Percentiles rank a stretch among this genome's conserved stretches.
Conservation (phyloP, 2,888 invertebrate genomes). For the Tetragonula carbonaria region DNA sequence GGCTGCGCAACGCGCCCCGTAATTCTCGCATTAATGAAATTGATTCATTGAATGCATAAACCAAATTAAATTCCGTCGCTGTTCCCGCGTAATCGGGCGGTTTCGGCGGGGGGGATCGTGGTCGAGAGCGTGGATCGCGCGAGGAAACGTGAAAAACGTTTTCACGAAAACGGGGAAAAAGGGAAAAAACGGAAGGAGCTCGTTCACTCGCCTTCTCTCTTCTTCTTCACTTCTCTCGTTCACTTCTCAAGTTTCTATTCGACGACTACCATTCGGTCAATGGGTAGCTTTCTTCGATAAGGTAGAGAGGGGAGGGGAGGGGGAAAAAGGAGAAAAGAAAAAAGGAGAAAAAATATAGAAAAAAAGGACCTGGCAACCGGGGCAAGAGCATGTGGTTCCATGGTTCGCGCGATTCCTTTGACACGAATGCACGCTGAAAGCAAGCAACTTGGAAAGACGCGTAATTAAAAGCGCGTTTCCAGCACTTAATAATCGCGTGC, state of each 20-base stretch:
- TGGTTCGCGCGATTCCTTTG: slow-evolving; percentile 29
- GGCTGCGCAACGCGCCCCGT: background rate
- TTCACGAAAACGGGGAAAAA: background rate
- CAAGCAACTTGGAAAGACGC: slow-evolving; percentile 49
- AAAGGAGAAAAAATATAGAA: no score
- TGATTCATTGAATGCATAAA: slow-evolving; percentile 49
- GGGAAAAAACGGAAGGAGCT: background rate
- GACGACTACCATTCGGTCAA: slow-evolving; percentile 26
- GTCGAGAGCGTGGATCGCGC: background rate
- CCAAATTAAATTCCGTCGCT: slow-evolving; percentile 24
- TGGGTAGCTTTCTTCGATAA: slow-evolving; percentile 14
- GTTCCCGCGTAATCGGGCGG: slow-evolving; percentile 18
- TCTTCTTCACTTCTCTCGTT: no score
- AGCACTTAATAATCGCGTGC: slow-evolving; percentile 56
- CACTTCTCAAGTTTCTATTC: slow-evolving; percentile 6
- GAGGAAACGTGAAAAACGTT: background rate
- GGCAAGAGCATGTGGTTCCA: background rate
- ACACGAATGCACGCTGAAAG: slow-evolving; percentile 42
- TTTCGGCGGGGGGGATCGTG: background rate
- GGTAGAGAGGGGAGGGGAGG: background rate
- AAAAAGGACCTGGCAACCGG: background rate
- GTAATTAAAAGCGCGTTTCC: slow-evolving; percentile 63
- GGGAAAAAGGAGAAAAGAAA: no score
- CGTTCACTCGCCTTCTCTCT: background rate
- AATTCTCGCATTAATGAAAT: slow-evolving; percentile 47